Conservation (phyloP, 92 coral and sea anemone genomes). For the Desmophyllum pertusum region DNA sequence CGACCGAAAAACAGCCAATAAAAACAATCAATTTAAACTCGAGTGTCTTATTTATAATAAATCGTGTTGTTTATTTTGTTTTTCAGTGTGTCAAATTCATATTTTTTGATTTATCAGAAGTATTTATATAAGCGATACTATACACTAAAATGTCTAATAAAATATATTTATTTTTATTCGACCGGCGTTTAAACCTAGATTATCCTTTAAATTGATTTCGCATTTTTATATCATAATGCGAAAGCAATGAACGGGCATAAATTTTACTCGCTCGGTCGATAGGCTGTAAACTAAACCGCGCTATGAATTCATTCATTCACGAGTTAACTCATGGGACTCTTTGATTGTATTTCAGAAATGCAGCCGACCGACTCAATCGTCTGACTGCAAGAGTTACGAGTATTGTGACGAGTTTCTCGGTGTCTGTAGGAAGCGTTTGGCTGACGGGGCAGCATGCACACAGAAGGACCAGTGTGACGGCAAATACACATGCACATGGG, state of each 20-base stretch:
- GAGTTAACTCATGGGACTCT: too few relatives aligned
- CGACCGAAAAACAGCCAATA: too few relatives aligned
- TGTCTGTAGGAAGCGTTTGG: slow-evolving; percentile 64
- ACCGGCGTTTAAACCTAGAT: neutral
- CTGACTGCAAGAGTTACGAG: slow-evolving; percentile 49
- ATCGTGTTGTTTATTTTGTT: neutral
- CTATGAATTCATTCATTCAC: too few relatives aligned
- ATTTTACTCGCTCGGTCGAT: too few relatives aligned
- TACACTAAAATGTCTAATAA: too few relatives aligned
- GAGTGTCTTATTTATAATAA: too few relatives aligned
- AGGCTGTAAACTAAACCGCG: too few relatives aligned
- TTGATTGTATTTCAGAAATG: slow-evolving; percentile 71
- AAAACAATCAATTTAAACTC: too few relatives aligned
- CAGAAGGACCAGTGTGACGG: slow-evolving; percentile 77
- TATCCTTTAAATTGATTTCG: neutral
- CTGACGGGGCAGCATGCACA: slow-evolving; percentile 66
- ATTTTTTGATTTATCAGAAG: too few relatives aligned
- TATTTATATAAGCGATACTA: too few relatives aligned
- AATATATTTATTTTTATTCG: neutral
- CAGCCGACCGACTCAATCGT: slow-evolving; percentile 21
- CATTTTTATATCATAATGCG: too few relatives aligned
- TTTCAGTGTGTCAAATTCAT: neutral
- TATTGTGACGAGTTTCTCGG: slow-evolving; percentile 73
- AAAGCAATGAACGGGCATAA: too few relatives aligned
- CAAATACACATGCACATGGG: slow-evolving; percentile 78